These are phyloP conservation scores for Illadopsis cleaveri DNA, from an alignment of 2,113 vertebrate genomes.

Conservation along the genomic window DNA sequence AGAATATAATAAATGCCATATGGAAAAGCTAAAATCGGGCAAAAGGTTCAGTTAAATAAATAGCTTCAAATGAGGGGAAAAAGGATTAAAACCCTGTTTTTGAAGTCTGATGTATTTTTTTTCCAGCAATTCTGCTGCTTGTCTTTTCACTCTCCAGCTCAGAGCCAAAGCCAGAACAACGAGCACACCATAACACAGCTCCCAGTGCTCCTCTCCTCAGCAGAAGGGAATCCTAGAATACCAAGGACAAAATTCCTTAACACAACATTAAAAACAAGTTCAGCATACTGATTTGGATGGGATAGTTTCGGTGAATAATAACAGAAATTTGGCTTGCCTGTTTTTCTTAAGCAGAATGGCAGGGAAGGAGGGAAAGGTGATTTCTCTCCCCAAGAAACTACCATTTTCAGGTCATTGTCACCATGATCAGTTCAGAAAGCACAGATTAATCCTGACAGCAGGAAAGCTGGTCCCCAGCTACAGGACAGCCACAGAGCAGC, in stretches of 20 bases:
- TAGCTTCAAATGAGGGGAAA: neutral
- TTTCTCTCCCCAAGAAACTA: neutral
- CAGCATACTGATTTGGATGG: neutral
- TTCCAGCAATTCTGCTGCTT: neutral
- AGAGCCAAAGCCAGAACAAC: neutral
- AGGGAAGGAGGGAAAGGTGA: neutral
- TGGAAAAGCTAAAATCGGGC: neutral
- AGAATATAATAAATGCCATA: neutral
- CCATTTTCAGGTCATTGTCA: neutral
- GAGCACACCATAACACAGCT: neutral
- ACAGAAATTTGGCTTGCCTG: neutral
- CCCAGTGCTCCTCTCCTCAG: neutral
- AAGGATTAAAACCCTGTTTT: neutral
- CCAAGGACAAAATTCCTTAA: neutral
- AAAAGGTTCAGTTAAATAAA: constrained; percentile 11
- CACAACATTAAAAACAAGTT: neutral
- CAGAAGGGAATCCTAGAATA: neutral
- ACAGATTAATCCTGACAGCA: neutral
- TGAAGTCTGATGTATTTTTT: neutral
- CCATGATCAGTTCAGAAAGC: neutral
- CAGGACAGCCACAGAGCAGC: neutral
- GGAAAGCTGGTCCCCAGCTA: neutral
- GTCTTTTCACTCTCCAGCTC: neutral
- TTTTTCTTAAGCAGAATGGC: neutral
- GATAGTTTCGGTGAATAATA: neutral